Evolutionary conservation across 2,113 vertebrate species (phyloP).

Genomic region (Nansenia antarctica): DNA sequence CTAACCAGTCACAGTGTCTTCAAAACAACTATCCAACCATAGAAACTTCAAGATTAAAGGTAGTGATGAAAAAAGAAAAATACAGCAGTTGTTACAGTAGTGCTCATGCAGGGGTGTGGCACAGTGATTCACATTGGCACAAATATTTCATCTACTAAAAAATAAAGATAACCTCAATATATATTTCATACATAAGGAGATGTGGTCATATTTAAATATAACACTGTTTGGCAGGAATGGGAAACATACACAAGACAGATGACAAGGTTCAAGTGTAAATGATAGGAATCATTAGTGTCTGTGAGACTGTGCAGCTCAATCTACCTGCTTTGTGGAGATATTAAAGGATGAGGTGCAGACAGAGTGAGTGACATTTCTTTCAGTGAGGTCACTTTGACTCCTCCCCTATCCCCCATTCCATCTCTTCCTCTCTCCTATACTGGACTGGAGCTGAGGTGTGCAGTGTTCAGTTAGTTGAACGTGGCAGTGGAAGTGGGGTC

Average conservation of each 20-base stretch:
- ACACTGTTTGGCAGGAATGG: constrained; percentile 64
- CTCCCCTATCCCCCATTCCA: background rate
- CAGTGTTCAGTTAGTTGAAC: constrained; percentile 22
- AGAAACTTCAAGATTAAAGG: constrained; percentile 48
- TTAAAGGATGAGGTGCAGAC: no score
- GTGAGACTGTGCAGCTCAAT: constrained; percentile 66
- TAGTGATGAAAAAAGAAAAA: constrained; percentile 46
- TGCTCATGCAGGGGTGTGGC: constrained; percentile 63
- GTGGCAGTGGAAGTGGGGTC: constrained; percentile 35
- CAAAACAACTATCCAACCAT: constrained; percentile 64
- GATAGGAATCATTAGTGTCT: constrained; percentile 27
- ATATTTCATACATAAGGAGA: constrained; percentile 52
- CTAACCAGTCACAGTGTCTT: constrained; percentile 66
- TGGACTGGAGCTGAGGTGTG: constrained; percentile 26
- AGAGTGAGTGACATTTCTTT: no score
- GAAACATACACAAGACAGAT: constrained; percentile 33
- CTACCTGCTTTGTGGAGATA: constrained; percentile 50
- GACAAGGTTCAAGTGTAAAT: constrained; percentile 30
- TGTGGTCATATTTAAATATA: constrained; percentile 59
- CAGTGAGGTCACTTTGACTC: no score
- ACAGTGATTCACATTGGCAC: constrained; percentile 67
- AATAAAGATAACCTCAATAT: no score
- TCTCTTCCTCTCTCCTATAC: background rate
- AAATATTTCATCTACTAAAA: constrained; percentile 54
- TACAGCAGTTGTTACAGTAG: constrained; percentile 68